These are phyloP conservation scores for Microcebus tavaratra DNA, from an alignment of 2,113 vertebrate genomes.

Conservation along the genomic window DNA sequence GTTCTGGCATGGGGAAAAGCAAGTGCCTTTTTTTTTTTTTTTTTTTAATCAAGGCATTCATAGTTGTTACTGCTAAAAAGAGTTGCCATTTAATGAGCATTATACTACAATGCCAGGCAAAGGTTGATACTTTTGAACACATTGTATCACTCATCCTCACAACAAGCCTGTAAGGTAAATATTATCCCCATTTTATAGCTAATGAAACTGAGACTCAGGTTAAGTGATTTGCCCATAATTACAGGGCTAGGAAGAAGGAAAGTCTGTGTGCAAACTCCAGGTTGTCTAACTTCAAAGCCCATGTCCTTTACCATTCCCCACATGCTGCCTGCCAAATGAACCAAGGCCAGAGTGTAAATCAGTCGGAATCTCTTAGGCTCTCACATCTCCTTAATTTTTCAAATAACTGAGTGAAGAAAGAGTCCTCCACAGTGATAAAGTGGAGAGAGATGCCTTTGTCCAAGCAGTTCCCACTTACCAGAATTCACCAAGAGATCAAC, in stretches of 20 bases:
- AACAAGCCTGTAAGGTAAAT: slow-evolving; percentile 38
- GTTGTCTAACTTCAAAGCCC: slow-evolving; percentile 62
- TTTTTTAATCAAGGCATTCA: not conserved
- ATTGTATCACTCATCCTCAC: slow-evolving; percentile 2
- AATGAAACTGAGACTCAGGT: slow-evolving; percentile 56
- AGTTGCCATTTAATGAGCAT: slow-evolving; percentile 56
- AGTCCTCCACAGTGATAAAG: not conserved
- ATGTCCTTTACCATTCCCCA: not conserved
- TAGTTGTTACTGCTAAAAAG: slow-evolving; percentile 50
- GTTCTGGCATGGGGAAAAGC: not conserved
- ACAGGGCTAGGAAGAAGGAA: slow-evolving; percentile 48
- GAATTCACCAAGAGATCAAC: not conserved
- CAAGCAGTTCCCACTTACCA: not conserved
- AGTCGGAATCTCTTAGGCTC: not conserved
- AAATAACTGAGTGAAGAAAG: slow-evolving; percentile 27
- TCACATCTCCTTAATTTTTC: slow-evolving; percentile 28
- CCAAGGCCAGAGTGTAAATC: slow-evolving; percentile 21
- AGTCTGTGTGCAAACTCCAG: slow-evolving; percentile 47
- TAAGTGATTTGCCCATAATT: slow-evolving; percentile 55
- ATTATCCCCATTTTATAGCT: slow-evolving; percentile 23
- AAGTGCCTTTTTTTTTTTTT: not conserved
- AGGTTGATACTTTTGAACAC: not conserved
- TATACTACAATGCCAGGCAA: not conserved
- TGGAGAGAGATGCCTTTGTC: not conserved
- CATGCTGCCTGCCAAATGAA: not conserved